Conservation (phyloP, 2,888 invertebrate genomes). For the Abrostola triplasia region DNA sequence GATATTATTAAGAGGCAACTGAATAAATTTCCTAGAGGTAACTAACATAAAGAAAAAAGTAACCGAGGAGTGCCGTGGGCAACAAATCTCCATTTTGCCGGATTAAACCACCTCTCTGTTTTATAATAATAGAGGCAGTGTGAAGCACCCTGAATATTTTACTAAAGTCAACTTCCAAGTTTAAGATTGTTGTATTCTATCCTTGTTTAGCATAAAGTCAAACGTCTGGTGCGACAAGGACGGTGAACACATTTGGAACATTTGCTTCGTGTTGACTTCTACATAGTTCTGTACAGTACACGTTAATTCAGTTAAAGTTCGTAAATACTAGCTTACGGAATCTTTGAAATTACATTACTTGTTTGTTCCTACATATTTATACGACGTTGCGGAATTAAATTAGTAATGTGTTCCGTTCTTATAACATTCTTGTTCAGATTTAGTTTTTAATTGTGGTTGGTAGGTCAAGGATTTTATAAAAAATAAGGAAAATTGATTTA, state of each 20-base stretch:
- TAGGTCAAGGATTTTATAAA: background rate
- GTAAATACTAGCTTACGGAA: constrained; percentile 51
- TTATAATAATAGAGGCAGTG: constrained; percentile 72
- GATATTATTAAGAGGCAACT: constrained; percentile 4
- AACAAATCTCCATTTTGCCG: constrained; percentile 80
- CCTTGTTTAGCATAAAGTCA: constrained; percentile 19
- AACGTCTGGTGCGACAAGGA: constrained; percentile 29
- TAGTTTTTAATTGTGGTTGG: constrained; percentile 32
- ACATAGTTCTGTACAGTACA: constrained; percentile 38
- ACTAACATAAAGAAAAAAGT: constrained; percentile 17
- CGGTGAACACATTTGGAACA: constrained; percentile 30
- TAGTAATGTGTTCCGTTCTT: constrained; percentile 42
- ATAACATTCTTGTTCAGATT: constrained; percentile 28
- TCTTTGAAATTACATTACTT: constrained; percentile 52
- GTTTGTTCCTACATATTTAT: constrained; percentile 52
- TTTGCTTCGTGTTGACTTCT: constrained; percentile 47
- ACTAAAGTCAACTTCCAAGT: constrained; percentile 61
- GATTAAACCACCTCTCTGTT: constrained; percentile 78
- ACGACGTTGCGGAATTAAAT: constrained; percentile 42
- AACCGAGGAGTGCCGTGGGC: constrained; percentile 50
- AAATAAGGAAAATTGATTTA: no score
- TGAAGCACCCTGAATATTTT: constrained; percentile 69
- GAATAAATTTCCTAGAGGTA: constrained; percentile 8
- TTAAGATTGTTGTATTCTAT: constrained; percentile 45
- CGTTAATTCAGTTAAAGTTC: constrained; percentile 51